phyloP scores from a whole-genome alignment of 2,797 vertebrate genomes.

The Alosa sapidissima region DNA sequence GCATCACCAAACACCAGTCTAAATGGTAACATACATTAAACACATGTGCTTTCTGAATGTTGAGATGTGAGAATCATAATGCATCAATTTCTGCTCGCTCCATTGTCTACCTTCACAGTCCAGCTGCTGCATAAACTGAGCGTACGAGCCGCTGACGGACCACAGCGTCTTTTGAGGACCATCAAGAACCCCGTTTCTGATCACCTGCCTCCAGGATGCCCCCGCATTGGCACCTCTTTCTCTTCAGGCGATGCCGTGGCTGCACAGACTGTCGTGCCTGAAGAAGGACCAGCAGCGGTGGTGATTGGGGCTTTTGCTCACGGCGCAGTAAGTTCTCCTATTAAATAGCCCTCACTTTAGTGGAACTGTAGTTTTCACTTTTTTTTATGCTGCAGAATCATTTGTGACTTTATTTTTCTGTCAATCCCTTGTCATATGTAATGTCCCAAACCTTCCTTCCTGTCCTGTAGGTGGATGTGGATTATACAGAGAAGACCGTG shows the following conservation, averaged over 20 bases:
- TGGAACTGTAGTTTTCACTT: neutral
- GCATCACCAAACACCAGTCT: neutral
- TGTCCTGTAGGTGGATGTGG: constrained; percentile 81
- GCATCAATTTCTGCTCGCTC: neutral
- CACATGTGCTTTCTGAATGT: neutral
- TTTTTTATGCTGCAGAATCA: neutral
- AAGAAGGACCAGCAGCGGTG: constrained; percentile 81
- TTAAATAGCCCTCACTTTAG: neutral
- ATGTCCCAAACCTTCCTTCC: neutral
- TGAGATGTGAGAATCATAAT: neutral
- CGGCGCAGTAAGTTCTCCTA: constrained; percentile 77
- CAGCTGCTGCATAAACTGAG: constrained; percentile 96
- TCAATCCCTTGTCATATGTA: neutral
- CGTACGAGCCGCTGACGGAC: constrained; percentile 90
- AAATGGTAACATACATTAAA: neutral
- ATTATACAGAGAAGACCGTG: constrained; percentile 89
- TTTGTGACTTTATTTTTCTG: neutral
- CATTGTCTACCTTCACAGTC: constrained; percentile 68
- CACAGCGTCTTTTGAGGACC: constrained; percentile 87
- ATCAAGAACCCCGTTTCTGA: constrained; percentile 95
- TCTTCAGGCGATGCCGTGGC: constrained; percentile 73
- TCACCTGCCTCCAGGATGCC: constrained; percentile 90
- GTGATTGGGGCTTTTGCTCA: constrained; percentile 96
- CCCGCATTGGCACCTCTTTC: constrained; percentile 88
- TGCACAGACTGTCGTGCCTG: constrained; percentile 80